phyloP scores from a whole-genome alignment of 2,888 invertebrate genomes.

The Hirtodrosophila duncani region DNA sequence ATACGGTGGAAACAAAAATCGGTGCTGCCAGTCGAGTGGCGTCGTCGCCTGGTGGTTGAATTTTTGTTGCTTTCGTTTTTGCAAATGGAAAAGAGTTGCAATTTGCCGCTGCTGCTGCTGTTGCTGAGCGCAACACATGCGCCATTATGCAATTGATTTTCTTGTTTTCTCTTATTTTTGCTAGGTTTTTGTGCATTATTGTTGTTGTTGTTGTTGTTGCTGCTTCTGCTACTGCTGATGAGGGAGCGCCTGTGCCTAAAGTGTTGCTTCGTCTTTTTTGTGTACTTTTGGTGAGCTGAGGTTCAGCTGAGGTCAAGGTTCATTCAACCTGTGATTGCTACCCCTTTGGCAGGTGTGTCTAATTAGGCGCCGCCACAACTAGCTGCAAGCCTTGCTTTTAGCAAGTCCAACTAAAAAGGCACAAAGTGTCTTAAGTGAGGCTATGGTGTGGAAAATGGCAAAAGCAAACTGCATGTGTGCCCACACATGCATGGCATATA shows the following conservation, averaged over 20 bases:
- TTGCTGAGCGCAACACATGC: conserved; percentile 62
- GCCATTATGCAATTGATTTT: conserved; percentile 75
- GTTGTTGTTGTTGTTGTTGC: conserved; percentile 38
- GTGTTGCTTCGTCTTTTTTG: conserved; percentile 1
- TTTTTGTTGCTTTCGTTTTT: conserved; percentile 24
- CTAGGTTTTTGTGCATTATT: conserved; percentile 40
- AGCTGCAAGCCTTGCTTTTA: too few species aligned
- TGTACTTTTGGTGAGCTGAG: conserved; percentile 20
- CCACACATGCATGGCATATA: conserved; percentile 5
- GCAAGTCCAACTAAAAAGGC: conserved; percentile 41
- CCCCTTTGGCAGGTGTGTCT: conserved; percentile 47
- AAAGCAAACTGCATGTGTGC: conserved; percentile 44
- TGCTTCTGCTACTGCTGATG: too few species aligned
- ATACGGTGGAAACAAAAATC: conserved; percentile 65
- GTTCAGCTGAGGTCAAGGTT: conserved; percentile 32
- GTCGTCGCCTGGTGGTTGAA: conserved; percentile 53
- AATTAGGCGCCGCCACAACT: conserved; percentile 60
- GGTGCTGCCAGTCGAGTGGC: conserved; percentile 50
- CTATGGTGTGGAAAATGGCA: conserved; percentile 56
- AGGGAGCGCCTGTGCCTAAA: conserved; percentile 25
- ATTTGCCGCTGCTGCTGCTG: conserved; percentile 21
- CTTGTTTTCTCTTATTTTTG: conserved; percentile 34
- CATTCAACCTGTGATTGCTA: conserved; percentile 52
- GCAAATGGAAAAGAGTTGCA: conserved; percentile 60
- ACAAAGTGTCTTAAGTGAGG: conserved; percentile 72